Base-by-base conservation (phyloP, 2,888 invertebrate genomes). In the Aphodius granarius region DNA sequence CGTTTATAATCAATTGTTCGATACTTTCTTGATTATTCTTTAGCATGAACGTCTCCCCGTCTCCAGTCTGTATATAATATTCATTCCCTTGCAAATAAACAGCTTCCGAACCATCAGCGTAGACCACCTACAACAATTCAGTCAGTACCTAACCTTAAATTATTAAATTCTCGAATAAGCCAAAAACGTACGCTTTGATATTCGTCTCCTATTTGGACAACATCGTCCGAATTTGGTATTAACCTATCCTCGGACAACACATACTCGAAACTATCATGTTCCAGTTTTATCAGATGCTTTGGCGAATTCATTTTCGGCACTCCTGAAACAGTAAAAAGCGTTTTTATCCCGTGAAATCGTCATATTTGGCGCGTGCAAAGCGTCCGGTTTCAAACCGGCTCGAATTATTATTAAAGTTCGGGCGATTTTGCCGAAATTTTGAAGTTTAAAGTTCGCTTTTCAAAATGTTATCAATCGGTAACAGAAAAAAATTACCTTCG, bases 381-480 rank as follows among this genome's bases (percentile, higher is more conserved):
- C n/a, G n/a, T n/a, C n/a, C n/a, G n/a, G n/a, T n/a, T n/a, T n/a
- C n/a, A n/a, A n/a, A n/a, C n/a, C n/a, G n/a, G n/a, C n/a, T n/a
- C n/a, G n/a, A n/a, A n/a, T n/a, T n/a, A n/a, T n/a, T n/a, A n/a
- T n/a, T n/a, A 6, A 19, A 20, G 9, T 66, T 66, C n/a, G 4
- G 21, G 20, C 16, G 66, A 66, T 5, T n/a, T 43, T 43, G 43
- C 13, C 13, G 43, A 43, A 43, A 72, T 73, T 75, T 72, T 75
- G 75, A 75, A 66, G 72, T 66, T 68, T 75, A 71, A 70, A 73
- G 70, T 73, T 73, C 70, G 62, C 71, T 70, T 63, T 76, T 76
- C 76, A 76, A 76, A 76, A 75, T 68, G 70, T 74, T 17, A 73
- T 76, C 76, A 76, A 76, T 76, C 76, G 76, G 76, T 76, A 76